A percentile compares a stretch with the other conserved stretches of the same genome.
Conservation (phyloP, 2,113 vertebrate genomes). For the Loxodonta africana region DNA sequence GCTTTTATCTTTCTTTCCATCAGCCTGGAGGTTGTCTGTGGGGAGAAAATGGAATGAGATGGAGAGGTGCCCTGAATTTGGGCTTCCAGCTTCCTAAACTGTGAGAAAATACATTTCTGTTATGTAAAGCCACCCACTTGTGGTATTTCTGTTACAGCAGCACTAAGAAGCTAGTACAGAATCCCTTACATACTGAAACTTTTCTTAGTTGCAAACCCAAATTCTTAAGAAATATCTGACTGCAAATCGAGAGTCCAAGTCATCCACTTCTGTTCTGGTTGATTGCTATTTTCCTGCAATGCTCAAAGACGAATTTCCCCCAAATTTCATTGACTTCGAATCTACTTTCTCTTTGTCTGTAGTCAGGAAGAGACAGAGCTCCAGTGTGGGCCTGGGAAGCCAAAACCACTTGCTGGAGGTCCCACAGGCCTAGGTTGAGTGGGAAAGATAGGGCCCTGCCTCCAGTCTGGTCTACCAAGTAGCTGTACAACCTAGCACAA, state of each 20-base stretch:
- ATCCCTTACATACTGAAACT: background rate
- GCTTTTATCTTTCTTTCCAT: background rate
- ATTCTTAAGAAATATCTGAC: background rate
- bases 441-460: background rate
- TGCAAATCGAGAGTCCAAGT: background rate
- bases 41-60: background rate
- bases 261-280: background rate
- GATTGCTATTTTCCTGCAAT: background rate
- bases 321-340: background rate
- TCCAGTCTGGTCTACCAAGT: background rate
- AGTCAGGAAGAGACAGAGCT: background rate
- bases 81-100: background rate
- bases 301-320: background rate
- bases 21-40: background rate
- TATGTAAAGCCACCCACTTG: background rate
- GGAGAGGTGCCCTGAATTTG: background rate
- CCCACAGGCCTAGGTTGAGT: background rate
- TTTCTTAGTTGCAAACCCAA: conserved; percentile 32
- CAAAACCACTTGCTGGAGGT: background rate
- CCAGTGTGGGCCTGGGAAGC: background rate
- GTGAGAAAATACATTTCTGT: background rate
- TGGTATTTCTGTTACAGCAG: background rate
- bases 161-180: background rate
- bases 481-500: background rate
- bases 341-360: background rate